Conservation (phyloP, 1,140 invertebrate genomes). For the Panagrolaimus sp. region DNA sequence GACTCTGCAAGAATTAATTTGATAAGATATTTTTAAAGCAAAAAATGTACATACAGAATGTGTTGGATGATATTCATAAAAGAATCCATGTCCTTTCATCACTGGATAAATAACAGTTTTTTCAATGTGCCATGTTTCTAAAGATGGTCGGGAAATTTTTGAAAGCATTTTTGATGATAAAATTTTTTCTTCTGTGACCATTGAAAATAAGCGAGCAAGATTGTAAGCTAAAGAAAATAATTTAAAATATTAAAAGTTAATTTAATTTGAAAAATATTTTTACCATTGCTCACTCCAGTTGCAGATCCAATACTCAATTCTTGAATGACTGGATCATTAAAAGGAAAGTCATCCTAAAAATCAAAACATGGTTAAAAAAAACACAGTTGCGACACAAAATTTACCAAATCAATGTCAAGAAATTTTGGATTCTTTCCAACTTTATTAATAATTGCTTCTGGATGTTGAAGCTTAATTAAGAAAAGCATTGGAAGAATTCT, state of each 20-base stretch:
- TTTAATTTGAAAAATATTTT: too few relatives aligned
- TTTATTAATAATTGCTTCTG: conserved; percentile 29
- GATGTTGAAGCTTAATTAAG: conserved; percentile 18
- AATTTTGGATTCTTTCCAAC: conserved; percentile 31
- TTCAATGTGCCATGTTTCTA: conserved; percentile 33
- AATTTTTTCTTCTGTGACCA: conserved; percentile 8
- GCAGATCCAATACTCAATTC: conserved; percentile 25
- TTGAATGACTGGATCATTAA: conserved; percentile 38
- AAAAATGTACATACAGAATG: conserved; percentile 15
- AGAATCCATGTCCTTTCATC: conserved; percentile 45
- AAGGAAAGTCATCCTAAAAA: conserved; percentile 27
- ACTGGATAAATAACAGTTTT: conserved; percentile 32
- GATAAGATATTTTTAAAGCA: not conserved
- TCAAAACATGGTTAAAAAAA: conserved; percentile 1
- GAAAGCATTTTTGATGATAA: conserved; percentile 20
- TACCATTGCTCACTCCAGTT: not conserved
- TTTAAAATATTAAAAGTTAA: too few relatives aligned
- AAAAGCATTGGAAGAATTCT: conserved; percentile 36
- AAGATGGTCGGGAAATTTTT: conserved; percentile 20
- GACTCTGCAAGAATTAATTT: conserved; percentile 20
- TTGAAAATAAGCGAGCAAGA: not conserved
- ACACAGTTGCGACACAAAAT: too few relatives aligned
- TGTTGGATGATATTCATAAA: conserved; percentile 44
- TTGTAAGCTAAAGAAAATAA: not conserved
- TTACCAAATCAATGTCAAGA: too few relatives aligned